phyloP scores from a whole-genome alignment of 2,888 invertebrate species.

The Perizoma affinitatum region DNA sequence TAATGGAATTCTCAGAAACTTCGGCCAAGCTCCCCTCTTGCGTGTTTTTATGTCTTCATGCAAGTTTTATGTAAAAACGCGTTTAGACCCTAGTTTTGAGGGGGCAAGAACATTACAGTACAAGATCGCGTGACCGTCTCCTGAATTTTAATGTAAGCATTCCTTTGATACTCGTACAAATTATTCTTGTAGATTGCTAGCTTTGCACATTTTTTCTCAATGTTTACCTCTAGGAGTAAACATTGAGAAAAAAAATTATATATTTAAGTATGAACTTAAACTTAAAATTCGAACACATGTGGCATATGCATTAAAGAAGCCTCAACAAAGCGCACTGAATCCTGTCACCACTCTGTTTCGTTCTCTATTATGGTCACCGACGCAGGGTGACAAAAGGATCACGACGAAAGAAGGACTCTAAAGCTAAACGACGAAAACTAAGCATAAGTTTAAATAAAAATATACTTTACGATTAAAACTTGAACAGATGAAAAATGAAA shows the following conservation, averaged over 20 bases:
- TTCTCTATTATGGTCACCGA: too few relatives aligned
- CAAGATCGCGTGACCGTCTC: conserved; percentile 72
- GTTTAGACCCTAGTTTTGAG: conserved; percentile 58
- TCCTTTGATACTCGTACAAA: conserved; percentile 78
- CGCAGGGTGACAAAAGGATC: too few relatives aligned
- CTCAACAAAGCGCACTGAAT: too few relatives aligned
- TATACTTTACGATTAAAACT: too few relatives aligned
- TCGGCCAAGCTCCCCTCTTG: conserved; percentile 33
- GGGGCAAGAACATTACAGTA: conserved; percentile 56
- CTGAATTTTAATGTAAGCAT: conserved; percentile 76
- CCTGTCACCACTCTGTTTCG: too few relatives aligned
- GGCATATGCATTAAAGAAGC: too few relatives aligned
- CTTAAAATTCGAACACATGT: too few relatives aligned
- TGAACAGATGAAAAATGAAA: too few relatives aligned
- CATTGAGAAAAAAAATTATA: conserved; percentile 1
- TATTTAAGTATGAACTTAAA: too few relatives aligned
- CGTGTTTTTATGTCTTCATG: conserved; percentile 42
- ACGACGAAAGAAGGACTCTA: too few relatives aligned
- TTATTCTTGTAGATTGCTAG: conserved; percentile 63
- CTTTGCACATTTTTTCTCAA: conserved; percentile 20
- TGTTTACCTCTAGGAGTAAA: conserved; percentile 4
- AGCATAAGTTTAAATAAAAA: too few relatives aligned
- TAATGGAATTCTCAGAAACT: conserved; percentile 33
- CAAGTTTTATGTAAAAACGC: conserved; percentile 47
- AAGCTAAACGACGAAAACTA: too few relatives aligned